Conservation (phyloP, 2,113 vertebrate species). For the Colistium nudipinnis region DNA sequence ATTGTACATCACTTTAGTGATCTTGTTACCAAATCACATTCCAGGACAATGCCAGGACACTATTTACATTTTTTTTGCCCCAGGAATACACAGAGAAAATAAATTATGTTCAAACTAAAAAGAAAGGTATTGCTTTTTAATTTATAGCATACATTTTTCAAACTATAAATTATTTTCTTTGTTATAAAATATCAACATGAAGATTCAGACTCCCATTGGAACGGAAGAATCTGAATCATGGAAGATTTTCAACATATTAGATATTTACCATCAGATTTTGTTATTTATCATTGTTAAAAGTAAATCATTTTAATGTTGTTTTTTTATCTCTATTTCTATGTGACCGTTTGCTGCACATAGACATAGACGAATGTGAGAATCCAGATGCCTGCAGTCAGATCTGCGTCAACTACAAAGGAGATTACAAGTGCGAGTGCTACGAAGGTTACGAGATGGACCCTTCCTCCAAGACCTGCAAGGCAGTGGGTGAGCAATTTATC, state of each 20-base stretch:
- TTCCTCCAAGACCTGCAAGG: conserved; percentile 95
- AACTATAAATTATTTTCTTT: background rate
- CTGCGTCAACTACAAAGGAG: conserved; percentile 99
- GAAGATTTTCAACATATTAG: background rate
- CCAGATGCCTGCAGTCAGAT: conserved; percentile 97
- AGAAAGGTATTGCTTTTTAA: background rate
- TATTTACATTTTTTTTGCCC: no score
- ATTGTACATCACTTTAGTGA: no score
- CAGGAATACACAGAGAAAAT: no score
- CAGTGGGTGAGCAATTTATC: conserved; percentile 87
- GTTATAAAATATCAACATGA: background rate
- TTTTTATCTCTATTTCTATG: background rate
- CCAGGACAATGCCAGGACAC: no score
- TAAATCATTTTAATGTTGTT: background rate
- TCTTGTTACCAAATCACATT: no score
- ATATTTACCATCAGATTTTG: background rate
- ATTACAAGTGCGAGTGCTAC: conserved; percentile 97
- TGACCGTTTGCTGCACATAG: conserved; percentile 76
- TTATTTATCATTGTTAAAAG: conserved; percentile 3
- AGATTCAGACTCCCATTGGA: background rate
- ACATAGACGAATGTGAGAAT: conserved; percentile 98
- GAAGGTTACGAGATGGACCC: conserved; percentile 98
- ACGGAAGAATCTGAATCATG: background rate
- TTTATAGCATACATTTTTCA: background rate
- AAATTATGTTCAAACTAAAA: no score